These are phyloP conservation scores for Tetragonula clypearis DNA, from an alignment of 1,140 invertebrate genomes.

Conservation along the genomic window DNA sequence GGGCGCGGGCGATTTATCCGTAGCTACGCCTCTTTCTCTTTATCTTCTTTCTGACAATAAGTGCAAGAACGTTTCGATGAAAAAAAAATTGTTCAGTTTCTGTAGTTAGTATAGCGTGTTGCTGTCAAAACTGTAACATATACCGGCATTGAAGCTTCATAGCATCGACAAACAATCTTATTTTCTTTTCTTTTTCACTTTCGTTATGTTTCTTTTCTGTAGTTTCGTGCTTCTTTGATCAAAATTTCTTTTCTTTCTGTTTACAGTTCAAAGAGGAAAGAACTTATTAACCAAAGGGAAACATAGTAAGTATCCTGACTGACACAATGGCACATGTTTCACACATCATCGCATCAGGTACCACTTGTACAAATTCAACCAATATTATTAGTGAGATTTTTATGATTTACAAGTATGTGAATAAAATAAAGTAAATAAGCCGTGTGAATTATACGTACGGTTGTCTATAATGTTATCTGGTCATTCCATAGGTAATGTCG, in stretches of 20 bases:
- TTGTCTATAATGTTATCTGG: no score
- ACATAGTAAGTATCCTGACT: slow-evolving; percentile 84
- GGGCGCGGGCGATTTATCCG: neutral
- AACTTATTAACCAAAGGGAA: slow-evolving; percentile 91
- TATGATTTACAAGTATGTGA: neutral
- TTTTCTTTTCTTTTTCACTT: no score
- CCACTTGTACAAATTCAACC: no score
- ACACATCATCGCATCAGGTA: no score
- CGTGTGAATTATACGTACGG: no score
- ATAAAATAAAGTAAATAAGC: no score
- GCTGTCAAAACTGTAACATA: neutral
- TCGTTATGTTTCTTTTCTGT: neutral
- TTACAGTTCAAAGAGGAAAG: slow-evolving; percentile 88
- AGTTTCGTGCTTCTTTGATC: neutral
- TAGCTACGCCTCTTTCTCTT: slow-evolving; percentile 4
- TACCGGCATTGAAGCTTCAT: fast-evolving
- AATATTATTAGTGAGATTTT: neutral
- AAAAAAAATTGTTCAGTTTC: neutral
- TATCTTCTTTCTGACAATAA: neutral
- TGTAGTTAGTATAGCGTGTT: no score
- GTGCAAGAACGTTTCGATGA: neutral
- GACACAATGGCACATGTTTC: neutral
- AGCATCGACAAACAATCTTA: neutral
- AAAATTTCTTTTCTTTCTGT: slow-evolving; percentile 66
- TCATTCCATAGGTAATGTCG: no score